phyloP scores from a whole-genome alignment of 2,113 vertebrate species.

The Brachypteracias leptosomus region DNA sequence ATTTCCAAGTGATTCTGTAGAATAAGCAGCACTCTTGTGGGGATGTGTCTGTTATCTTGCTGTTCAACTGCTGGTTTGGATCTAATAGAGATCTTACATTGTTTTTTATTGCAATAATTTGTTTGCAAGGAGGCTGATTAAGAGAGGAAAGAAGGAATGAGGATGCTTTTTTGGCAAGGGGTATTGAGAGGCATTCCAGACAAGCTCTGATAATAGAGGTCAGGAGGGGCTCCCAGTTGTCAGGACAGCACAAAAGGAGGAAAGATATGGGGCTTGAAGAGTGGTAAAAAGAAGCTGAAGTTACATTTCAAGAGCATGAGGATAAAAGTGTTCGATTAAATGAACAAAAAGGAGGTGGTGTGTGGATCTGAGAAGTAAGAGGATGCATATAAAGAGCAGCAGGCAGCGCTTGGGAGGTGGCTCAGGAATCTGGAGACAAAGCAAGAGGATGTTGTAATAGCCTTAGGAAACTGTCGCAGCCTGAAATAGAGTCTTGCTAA shows the following conservation, averaged over 20 bases:
- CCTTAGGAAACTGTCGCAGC: neutral
- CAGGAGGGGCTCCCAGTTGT: neutral
- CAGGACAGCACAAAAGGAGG: neutral
- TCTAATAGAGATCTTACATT: neutral
- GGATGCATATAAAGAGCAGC: neutral
- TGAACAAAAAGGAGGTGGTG: neutral
- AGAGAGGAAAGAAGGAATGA: neutral
- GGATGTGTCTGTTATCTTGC: neutral
- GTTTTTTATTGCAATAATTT: neutral
- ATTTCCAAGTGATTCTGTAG: neutral
- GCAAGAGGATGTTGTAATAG: neutral
- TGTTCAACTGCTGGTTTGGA: neutral
- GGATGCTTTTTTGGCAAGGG: neutral
- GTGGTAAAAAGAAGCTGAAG: neutral
- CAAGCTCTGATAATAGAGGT: neutral
- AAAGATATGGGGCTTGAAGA: neutral
- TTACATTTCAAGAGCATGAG: neutral
- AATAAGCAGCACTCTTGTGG: neutral
- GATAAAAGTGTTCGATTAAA: neutral
- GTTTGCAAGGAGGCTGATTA: neutral
- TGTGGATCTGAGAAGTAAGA: neutral
- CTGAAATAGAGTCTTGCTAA: conserved; percentile 6
- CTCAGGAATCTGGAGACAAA: neutral
- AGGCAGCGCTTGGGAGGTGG: neutral
- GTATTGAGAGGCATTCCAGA: neutral